Evolutionary conservation across 2,113 vertebrate species (phyloP).

Genomic region (Apaloderma vittatum): DNA sequence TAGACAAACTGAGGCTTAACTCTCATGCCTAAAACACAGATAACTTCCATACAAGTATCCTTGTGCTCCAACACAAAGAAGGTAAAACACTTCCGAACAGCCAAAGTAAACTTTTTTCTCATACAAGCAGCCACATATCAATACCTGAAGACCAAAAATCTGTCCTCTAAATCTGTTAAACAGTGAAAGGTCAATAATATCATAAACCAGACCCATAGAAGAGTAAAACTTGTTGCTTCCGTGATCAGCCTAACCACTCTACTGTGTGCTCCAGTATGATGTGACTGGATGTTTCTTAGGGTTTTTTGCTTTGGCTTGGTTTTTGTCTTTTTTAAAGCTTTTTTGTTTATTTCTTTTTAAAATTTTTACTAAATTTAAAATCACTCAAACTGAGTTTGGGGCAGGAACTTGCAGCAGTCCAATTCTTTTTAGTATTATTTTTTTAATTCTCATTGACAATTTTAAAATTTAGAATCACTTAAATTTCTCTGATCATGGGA

Average conservation of each 20-base stretch:
- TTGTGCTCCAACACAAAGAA: neutral
- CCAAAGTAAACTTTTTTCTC: neutral
- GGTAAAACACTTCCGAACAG: neutral
- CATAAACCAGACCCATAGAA: neutral
- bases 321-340: neutral
- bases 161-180: neutral
- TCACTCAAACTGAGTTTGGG: neutral
- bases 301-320: neutral
- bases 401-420: neutral
- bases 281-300: neutral
- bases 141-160: neutral
- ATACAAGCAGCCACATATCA: neutral
- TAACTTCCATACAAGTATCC: neutral
- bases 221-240: neutral
- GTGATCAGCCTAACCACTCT: neutral
- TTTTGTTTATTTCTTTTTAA: neutral
- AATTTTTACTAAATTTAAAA: neutral
- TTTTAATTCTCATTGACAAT: neutral
- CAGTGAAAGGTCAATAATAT: neutral
- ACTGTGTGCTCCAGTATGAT: neutral
- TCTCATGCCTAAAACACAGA: neutral
- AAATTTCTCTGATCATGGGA: neutral
- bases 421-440: fast-evolving
- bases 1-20: neutral
- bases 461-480: neutral